Evolutionary conservation across 2,113 vertebrate genomes (phyloP).

Genomic region (Bambusicola thoracicus): DNA sequence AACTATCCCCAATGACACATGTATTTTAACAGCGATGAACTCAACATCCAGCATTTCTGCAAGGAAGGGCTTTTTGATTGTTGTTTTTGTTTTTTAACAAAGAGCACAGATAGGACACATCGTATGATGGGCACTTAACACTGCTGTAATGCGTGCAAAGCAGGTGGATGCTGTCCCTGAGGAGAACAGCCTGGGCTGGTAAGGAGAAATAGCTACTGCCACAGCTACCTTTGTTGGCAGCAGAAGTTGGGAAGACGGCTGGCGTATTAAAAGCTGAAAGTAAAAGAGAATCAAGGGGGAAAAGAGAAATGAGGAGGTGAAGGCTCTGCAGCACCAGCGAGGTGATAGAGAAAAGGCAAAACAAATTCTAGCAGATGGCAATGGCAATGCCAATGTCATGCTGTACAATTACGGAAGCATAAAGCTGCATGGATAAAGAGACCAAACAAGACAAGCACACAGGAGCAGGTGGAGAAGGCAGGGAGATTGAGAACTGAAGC

Average conservation of each 20-base stretch:
- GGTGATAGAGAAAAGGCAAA: not conserved
- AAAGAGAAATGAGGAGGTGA: not conserved
- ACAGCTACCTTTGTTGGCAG: rapidly evolving
- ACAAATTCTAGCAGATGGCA: not conserved
- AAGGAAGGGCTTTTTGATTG: not conserved
- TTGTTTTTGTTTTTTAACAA: not conserved
- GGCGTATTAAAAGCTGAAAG: not conserved
- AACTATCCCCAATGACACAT: rapidly evolving
- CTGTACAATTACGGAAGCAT: not conserved
- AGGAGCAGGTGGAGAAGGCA: not conserved
- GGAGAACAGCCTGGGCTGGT: not conserved
- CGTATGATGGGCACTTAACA: not conserved
- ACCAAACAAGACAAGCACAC: not conserved
- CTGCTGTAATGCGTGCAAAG: rapidly evolving
- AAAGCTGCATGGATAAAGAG: not conserved
- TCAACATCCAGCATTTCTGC: not conserved
- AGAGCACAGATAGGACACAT: rapidly evolving
- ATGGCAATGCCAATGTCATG: not conserved
- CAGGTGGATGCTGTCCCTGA: not conserved
- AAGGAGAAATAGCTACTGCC: rapidly evolving
- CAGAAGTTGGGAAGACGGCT: not conserved
- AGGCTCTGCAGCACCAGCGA: not conserved
- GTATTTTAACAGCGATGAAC: not conserved
- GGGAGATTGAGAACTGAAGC: not conserved
- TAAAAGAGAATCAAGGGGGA: not conserved